Conservation (phyloP, 2,888 invertebrate genomes). For the Gymnoscelis rufifasciata region DNA sequence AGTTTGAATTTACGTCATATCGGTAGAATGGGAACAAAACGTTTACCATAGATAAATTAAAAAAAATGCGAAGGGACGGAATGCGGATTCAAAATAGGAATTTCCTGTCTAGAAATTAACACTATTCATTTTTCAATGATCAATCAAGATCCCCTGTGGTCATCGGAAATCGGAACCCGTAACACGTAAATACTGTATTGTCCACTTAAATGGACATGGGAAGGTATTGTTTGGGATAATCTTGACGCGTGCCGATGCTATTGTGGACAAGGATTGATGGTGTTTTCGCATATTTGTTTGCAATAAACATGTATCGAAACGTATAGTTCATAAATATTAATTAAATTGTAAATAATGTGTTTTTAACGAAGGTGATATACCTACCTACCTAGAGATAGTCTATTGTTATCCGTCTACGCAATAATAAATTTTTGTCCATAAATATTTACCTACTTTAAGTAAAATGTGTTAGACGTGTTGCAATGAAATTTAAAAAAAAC, state of each 20-base stretch:
- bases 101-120: constrained; percentile 47
- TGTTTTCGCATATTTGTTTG: constrained; percentile 40
- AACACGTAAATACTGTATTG: constrained; percentile 45
- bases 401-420: not conserved
- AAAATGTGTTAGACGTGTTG: too few species aligned
- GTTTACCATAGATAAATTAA: not conserved
- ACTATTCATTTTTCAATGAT: constrained; percentile 60
- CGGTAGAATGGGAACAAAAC: not conserved
- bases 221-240: constrained; percentile 30
- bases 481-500: too few species aligned
- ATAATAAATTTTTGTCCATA: too few species aligned
- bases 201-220: constrained; percentile 41
- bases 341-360: constrained; percentile 33
- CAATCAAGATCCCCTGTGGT: constrained; percentile 58
- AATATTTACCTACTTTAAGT: too few species aligned
- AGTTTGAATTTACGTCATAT: constrained; percentile 1
- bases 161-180: constrained; percentile 43
- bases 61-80: constrained; percentile 1
- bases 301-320: constrained; percentile 33
- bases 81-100: constrained; percentile 1
- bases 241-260: constrained; percentile 42
- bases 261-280: constrained; percentile 42
- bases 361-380: constrained; percentile 40
- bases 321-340: constrained; percentile 4
- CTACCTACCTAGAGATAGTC: not conserved